phyloP scores from a whole-genome alignment of 2,113 vertebrate genomes.

The Hydrochoerus hydrochaeris region DNA sequence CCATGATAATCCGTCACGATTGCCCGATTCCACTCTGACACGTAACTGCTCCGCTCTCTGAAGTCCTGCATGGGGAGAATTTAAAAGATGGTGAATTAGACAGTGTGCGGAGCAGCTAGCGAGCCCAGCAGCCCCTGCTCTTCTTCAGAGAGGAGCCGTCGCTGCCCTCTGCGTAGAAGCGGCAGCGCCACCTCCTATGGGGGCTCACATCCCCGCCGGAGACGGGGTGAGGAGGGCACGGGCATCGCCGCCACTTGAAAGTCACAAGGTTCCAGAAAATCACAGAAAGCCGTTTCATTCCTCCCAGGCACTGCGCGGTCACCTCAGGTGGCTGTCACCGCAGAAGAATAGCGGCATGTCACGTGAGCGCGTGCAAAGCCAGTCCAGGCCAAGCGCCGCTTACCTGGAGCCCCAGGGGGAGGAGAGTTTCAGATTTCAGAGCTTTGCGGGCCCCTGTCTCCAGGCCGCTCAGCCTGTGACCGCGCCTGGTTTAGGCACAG shows the following conservation, averaged over 20 bases:
- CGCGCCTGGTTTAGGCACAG: neutral
- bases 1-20: neutral
- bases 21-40: neutral
- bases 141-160: neutral
- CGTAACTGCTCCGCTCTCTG: neutral
- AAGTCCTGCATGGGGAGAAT: constrained; percentile 42
- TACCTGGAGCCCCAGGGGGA: neutral
- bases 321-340: neutral
- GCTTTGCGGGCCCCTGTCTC: no score
- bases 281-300: neutral
- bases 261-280: neutral
- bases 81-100: constrained; percentile 39
- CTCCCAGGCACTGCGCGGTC: neutral
- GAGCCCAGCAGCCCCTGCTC: neutral
- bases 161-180: neutral
- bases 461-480: no score
- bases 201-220: neutral
- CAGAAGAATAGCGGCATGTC: neutral
- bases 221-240: neutral
- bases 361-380: neutral
- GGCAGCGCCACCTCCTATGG: neutral
- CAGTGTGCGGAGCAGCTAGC: neutral
- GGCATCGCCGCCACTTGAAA: neutral
- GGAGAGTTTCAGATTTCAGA: neutral
- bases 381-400: neutral